These are phyloP conservation scores for Apantesis nais DNA, from an alignment of 2,888 invertebrate genomes.

Conservation along the genomic window DNA sequence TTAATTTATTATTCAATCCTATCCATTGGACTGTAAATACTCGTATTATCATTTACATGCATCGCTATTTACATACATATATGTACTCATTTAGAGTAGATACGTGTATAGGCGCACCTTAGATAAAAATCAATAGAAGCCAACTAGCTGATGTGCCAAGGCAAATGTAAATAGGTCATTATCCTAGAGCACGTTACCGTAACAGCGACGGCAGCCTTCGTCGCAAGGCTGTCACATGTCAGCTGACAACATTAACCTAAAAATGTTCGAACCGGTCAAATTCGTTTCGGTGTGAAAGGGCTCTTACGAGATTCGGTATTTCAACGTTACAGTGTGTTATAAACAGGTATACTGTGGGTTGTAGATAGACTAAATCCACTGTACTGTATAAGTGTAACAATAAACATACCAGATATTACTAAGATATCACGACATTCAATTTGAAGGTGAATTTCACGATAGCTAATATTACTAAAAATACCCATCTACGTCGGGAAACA, in stretches of 20 bases:
- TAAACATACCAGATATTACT: background rate
- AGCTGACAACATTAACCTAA: slow-evolving; percentile 55
- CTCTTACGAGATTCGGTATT: slow-evolving; percentile 16
- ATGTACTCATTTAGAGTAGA: no score
- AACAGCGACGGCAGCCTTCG: slow-evolving; percentile 50
- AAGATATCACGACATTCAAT: no score
- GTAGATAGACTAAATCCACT: background rate
- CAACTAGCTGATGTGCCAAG: slow-evolving; percentile 48
- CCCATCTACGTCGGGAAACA: background rate
- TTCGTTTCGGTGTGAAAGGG: slow-evolving; percentile 26
- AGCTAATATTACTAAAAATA: no score
- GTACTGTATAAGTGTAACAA: background rate
- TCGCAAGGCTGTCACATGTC: slow-evolving; percentile 54
- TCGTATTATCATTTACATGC: background rate
- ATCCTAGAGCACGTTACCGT: slow-evolving; percentile 49
- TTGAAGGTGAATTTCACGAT: no score
- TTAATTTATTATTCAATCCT: background rate
- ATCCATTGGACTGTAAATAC: background rate
- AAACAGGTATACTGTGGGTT: background rate
- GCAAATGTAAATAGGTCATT: slow-evolving; percentile 46
- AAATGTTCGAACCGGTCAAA: slow-evolving; percentile 52
- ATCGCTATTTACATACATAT: background rate
- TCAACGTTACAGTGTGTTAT: background rate
- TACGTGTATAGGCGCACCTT: slow-evolving; percentile 31
- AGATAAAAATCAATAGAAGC: slow-evolving; percentile 48